Evolutionary conservation across 1,140 invertebrate species (phyloP).

Genomic region (Brachystomella parvula): DNA sequence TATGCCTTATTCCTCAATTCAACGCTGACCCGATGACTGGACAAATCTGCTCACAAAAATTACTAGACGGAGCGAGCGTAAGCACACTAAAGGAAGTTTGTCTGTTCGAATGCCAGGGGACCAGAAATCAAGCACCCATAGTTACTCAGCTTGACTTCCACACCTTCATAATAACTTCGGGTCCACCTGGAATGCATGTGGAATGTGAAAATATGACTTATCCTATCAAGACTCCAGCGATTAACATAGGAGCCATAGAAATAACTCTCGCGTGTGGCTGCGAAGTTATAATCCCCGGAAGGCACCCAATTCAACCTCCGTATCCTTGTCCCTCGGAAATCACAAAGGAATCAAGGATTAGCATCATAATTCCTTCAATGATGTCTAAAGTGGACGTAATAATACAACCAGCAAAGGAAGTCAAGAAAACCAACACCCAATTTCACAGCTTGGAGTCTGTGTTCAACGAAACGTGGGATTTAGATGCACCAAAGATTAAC

Average conservation of each 20-base stretch:
- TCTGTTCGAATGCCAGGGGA: neutral
- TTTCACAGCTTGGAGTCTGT: neutral
- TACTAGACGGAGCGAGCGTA: neutral
- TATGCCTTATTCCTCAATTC: neutral
- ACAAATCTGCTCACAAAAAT: neutral
- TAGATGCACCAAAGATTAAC: neutral
- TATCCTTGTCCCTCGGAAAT: neutral
- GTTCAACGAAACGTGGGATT: neutral
- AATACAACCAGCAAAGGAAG: neutral
- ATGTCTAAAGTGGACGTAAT: conserved; percentile 2
- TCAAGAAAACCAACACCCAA: neutral
- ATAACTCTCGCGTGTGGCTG: neutral
- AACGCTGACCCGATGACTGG: conserved; percentile 1
- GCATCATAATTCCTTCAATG: neutral
- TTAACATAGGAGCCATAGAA: neutral
- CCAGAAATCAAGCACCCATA: neutral
- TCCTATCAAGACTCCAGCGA: neutral
- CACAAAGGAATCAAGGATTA: neutral
- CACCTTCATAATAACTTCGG: neutral
- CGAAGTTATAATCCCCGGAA: neutral
- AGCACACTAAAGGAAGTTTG: neutral
- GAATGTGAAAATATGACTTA: too few relatives aligned
- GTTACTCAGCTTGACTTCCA: neutral
- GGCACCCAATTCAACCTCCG: neutral
- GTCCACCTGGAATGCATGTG: neutral